Base-by-base conservation (phyloP, 2,113 vertebrate genomes). In the Ginglymostoma cirratum region DNA sequence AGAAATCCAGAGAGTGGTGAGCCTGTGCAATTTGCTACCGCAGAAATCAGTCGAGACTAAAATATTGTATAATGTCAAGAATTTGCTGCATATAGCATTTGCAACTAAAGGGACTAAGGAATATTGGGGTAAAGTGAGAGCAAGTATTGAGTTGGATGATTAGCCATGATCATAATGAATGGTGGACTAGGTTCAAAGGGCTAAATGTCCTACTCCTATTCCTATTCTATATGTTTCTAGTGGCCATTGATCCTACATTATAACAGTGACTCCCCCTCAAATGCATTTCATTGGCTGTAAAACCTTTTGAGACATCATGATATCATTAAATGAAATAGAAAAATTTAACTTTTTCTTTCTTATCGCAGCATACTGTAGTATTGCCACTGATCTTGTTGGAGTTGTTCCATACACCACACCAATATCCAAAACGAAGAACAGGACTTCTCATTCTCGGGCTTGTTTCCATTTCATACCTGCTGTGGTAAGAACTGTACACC, bases 401-500 rank as follows among this genome's bases (percentile, higher is more conserved):
- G 96, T 80, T 97, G 86, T 0, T 97, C 86, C 96, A 96, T 38
- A 96, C 96, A 10, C 97, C 97, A 0, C 97, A 97, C 66, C 94
- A n/a, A 21, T 98, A 98, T 83, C 98, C 97, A 21, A 27, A 89
- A 14, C 97, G 96, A 97, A 97, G 96, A 96, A 97, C 96, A 61
- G 98, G 98, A 48, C 85, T 98, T 96, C 0, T 86, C 61, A 15
- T 98, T 0, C 12, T 98, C 83, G 96, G 96, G 87, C 38, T 80
- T 27, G 80, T 34, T 0, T 1, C 6, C 89, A 19, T 97, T 45
- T 96, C 96, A 5, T 98, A 98, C 95, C 92, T 97, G 23, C 96
- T 87, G 96, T 97, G 98, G 98, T 98, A 98, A 97, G 97, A 97
- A 94, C n/a, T 27, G 5, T 45, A 34, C 1, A 42, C 67, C 72